Conservation (phyloP, 2,113 vertebrate genomes). For the Danionella cerebrum region DNA sequence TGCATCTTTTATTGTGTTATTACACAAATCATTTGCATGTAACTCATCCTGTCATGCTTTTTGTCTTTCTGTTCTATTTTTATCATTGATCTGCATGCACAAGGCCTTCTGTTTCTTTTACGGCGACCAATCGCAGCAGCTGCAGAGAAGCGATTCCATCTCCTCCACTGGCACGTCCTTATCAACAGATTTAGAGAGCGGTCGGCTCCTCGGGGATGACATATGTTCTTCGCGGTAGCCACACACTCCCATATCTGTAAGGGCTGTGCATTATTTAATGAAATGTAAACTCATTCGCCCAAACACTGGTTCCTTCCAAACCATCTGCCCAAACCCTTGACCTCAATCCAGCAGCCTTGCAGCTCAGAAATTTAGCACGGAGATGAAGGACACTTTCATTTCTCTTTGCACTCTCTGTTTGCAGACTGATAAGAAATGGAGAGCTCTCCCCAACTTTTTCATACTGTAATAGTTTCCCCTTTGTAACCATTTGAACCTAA, state of each 20-base stretch:
- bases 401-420: not conserved
- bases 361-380: not conserved
- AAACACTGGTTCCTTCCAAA: not conserved
- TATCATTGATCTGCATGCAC: conserved; percentile 65
- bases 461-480: not conserved
- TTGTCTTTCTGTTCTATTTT: conserved; percentile 50
- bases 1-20: not conserved
- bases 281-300: conserved; percentile 1
- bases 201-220: conserved; percentile 81
- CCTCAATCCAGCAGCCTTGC: not conserved
- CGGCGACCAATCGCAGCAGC: conserved; percentile 72
- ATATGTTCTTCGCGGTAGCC: conserved; percentile 56
- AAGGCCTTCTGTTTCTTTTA: conserved; percentile 97
- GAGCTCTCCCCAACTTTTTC: not conserved
- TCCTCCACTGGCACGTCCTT: conserved; percentile 85
- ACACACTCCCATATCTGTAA: conserved; percentile 61
- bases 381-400: not conserved
- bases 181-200: conserved; percentile 90
- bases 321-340: not conserved
- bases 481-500: not conserved
- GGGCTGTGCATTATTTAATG: conserved; percentile 39
- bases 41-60: conserved; percentile 30
- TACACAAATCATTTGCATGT: conserved; percentile 6
- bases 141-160: conserved; percentile 77
- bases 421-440: conserved; percentile 13